Evolutionary conservation across 2,888 invertebrate genomes (phyloP).

Genomic region (Diloba caeruleocephala): DNA sequence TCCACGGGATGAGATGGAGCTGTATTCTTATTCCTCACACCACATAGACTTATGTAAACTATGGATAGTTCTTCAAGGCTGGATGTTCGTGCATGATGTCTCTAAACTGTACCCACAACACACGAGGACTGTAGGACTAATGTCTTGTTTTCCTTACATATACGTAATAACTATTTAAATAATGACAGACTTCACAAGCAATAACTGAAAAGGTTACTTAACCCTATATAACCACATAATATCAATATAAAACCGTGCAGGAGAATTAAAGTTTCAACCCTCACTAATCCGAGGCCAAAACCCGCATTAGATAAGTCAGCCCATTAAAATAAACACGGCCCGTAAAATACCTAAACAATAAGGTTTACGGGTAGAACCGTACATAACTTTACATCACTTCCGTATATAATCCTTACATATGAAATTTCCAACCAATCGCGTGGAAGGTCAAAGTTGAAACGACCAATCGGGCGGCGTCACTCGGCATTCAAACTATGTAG

Average conservation of each 20-base stretch:
- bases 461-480: constrained; percentile 73
- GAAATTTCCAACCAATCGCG: constrained; percentile 76
- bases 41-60: too few species aligned
- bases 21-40: too few species aligned
- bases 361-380: constrained; percentile 51
- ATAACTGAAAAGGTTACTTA: too few species aligned
- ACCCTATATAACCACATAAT: too few species aligned
- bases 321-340: constrained; percentile 49
- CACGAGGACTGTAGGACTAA: too few species aligned
- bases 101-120: too few species aligned
- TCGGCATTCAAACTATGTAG: constrained; percentile 85
- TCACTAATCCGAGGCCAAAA: constrained; percentile 15
- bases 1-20: too few species aligned
- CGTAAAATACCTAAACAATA: constrained; percentile 60
- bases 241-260: neutral
- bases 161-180: too few species aligned
- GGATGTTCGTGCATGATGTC: too few species aligned
- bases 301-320: constrained; percentile 39
- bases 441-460: constrained; percentile 65
- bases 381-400: constrained; percentile 54
- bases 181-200: too few species aligned
- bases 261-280: constrained; percentile 34
- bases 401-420: constrained; percentile 60
- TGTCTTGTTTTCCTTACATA: too few species aligned
- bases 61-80: too few species aligned